Base-by-base conservation (phyloP, 2,797 vertebrate genomes). In the Rhadinocentrus ornatus region DNA sequence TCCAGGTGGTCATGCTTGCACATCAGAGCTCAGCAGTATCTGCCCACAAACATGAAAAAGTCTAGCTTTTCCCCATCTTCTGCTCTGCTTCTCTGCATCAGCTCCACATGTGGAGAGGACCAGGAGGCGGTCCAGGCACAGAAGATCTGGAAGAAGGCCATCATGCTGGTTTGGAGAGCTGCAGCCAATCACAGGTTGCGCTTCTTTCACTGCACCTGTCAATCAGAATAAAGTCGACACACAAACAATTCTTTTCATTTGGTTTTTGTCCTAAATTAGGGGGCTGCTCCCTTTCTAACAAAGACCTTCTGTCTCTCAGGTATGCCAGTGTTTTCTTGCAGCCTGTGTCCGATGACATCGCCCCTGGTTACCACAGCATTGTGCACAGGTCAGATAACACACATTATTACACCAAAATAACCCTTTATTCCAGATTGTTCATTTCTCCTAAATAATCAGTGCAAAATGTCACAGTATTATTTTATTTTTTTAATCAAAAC, bases 61-160 rank as follows among this genome's bases (percentile, higher is more conserved):
- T 97, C 98, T 57, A 97, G 10, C 10, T 11, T 7, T 9, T 37
- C 35, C 13, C 35, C n/a, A 22, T n/a, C n/a, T 3, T 24, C 48
- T 50, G n/a, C 37, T 20, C 39, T 35, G 34, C 27, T 3, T 13
- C 35, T 37, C 35, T 37, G 1, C 37, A 2, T 58, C 69, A 99
- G 97, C 77, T 99, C 98, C 11, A 97, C 98, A 58, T 98, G 97
- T 81, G 99, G 97, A 70, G 97, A 99, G 86, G 98, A 99, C 90
- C 97, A 98, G 91, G 98, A 99, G 89, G 97, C 98, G 0, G 96
- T 99, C 74, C 97, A 99, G 88, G 98, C 98, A 56, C 98, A 99
- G 88, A 99, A 99, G 88, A 99, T 99, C 87, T 99, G 97, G 98
- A 99, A 99, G 90, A 99, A 99, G 89, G 96, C 98, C 71, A 99